These are phyloP conservation scores for Benitochromis conjunctus DNA, from an alignment of 2,113 vertebrate species.

Conservation along the genomic window DNA sequence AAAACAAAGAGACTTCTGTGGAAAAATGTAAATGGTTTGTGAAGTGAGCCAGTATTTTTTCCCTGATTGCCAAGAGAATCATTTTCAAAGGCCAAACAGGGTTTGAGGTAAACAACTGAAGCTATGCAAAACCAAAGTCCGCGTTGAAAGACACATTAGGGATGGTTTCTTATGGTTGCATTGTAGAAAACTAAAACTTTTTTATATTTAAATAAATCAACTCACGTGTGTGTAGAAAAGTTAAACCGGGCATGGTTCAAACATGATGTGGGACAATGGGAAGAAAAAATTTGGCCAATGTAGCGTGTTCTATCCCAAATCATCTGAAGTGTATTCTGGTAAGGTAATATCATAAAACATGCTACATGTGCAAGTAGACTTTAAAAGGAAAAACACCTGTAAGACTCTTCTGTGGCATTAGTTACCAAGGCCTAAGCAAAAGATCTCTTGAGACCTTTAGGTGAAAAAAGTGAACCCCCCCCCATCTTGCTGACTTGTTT, in stretches of 20 bases:
- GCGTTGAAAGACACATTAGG: accelerated
- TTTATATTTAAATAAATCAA: background rate
- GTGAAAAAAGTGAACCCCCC: background rate
- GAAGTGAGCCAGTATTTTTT: background rate
- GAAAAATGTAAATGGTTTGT: background rate
- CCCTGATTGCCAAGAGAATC: background rate
- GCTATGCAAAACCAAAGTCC: background rate
- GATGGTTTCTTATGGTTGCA: accelerated
- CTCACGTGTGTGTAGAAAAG: background rate
- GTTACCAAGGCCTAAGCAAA: accelerated
- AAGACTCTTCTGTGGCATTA: too few relatives aligned
- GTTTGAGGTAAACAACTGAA: background rate
- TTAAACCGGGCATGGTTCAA: background rate
- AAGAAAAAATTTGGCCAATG: accelerated
- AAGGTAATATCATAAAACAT: background rate
- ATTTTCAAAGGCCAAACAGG: background rate
- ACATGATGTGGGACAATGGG: background rate
- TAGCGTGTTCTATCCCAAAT: accelerated
- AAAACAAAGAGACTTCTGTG: background rate
- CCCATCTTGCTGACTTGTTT: background rate
- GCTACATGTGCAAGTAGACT: background rate
- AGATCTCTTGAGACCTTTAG: background rate
- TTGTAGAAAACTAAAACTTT: background rate
- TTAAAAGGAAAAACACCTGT: too few relatives aligned
- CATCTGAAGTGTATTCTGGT: accelerated